Base-by-base conservation (phyloP, 1,140 invertebrate genomes). In the Onthophagus taurus region DNA sequence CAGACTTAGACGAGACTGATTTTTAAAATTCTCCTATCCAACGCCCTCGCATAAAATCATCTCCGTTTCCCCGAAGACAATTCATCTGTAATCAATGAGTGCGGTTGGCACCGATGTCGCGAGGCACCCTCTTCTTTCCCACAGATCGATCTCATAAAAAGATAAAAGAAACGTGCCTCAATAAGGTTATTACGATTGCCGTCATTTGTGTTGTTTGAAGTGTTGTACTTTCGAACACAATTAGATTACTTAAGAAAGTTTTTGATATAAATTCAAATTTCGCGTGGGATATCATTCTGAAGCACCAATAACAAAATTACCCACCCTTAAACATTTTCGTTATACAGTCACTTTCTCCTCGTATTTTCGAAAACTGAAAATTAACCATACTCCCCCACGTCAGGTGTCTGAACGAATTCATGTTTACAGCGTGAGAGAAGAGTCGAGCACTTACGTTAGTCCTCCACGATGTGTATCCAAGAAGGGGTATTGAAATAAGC, bases 51-150 rank as follows among this genome's bases (percentile, higher is more conserved):
- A 51, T 47, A 47, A 55, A 53, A 53, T 55, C 38, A 55, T 53
- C 53, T 53, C 43, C 48, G 51, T 53, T 49, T 51, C 45, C 49
- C 47, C 17, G 35, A 48, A 49, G 53, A 52, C 48, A 50, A 47
- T 55, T 53, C 51, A 52, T 54, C 54, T 54, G 52, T 56, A 56
- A 54, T 56, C 54, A 56, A 56, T 56, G 54, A 56, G 44, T 39
- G 47, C 51, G 44, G 44, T 51, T 44, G n/a, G 20, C 19, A n/a
- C 20, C 18, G 35, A 37, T 18, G 13, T n/a, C n/a, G n/a, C n/a
- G n/a, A n/a, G n/a, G n/a, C n/a, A n/a, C n/a, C n/a, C n/a, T n/a
- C 4, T 14, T 37, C 35, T 21, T n/a, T 37, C 17, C 35, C 11
- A n/a, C n/a, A 3, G 18, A 37, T 37, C 24, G 35, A 37, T 37